phyloP scores from a whole-genome alignment of 2,113 vertebrate genomes.

The Heptranchias perlo region DNA sequence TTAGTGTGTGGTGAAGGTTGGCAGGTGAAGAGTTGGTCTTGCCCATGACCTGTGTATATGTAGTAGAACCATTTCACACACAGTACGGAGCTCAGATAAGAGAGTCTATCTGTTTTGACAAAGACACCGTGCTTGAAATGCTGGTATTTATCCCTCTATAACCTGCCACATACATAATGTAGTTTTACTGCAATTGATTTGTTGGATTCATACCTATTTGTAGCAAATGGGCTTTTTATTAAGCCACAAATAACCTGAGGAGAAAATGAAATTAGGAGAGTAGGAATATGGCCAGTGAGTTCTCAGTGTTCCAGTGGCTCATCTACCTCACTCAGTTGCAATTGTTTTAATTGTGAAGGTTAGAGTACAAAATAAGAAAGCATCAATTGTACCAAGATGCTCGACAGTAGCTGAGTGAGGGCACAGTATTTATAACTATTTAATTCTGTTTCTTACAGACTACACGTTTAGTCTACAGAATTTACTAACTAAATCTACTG shows the following conservation, averaged over 20 bases:
- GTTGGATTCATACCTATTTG: background rate
- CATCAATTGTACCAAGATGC: background rate
- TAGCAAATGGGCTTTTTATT: background rate
- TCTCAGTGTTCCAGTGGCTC: background rate
- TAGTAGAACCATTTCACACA: background rate
- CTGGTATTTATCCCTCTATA: background rate
- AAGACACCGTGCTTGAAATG: background rate
- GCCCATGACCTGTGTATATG: background rate
- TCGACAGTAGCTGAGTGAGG: background rate
- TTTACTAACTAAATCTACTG: background rate
- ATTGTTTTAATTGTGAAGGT: background rate
- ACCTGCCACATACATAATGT: background rate
- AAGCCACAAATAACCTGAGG: background rate
- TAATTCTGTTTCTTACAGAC: background rate
- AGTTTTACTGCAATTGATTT: background rate
- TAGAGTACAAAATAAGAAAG: background rate
- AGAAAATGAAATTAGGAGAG: background rate
- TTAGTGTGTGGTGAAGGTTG: background rate
- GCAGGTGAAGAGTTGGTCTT: background rate
- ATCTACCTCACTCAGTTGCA: background rate
- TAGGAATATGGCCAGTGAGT: background rate
- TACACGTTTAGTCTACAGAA: background rate
- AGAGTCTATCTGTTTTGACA: background rate
- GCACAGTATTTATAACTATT: background rate
- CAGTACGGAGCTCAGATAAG: background rate